These are phyloP conservation scores for Desmodus rotundus DNA, from an alignment of 2,113 vertebrate species.

Conservation along the genomic window DNA sequence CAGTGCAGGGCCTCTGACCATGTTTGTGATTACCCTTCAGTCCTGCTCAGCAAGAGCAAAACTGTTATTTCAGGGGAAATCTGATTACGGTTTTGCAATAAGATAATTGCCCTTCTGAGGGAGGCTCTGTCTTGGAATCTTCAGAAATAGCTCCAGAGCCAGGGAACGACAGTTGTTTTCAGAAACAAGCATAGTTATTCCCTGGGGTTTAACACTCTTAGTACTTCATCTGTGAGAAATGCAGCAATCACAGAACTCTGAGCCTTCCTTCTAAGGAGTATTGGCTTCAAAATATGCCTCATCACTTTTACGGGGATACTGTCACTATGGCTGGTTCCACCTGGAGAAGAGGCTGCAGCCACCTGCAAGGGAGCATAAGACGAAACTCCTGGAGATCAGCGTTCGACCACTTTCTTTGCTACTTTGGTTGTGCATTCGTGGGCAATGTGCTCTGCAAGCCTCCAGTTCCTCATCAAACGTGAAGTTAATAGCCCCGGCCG, in stretches of 20 bases:
- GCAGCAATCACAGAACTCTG: not conserved
- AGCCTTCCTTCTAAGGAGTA: not conserved
- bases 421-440: too few relatives aligned
- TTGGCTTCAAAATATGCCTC: not conserved
- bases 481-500: too few relatives aligned
- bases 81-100: not conserved
- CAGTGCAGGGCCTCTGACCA: not conserved
- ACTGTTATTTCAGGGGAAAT: not conserved
- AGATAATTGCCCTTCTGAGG: not conserved
- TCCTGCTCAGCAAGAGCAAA: not conserved
- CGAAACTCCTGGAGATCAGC: not conserved
- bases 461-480: not conserved
- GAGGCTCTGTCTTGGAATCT: not conserved
- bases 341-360: too few relatives aligned
- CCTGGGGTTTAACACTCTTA: not conserved
- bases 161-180: fast-evolving
- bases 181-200: not conserved
- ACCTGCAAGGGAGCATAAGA: not conserved
- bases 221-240: fast-evolving
- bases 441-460: not conserved
- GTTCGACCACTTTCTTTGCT: not conserved
- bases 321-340: not conserved
- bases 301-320: not conserved
- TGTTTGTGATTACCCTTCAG: fast-evolving
- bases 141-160: not conserved